Evolutionary conservation across 2,113 vertebrate genomes (phyloP), one percentile per base, ranked within the genome.

Genomic region (Ameiurus melas): DNA sequence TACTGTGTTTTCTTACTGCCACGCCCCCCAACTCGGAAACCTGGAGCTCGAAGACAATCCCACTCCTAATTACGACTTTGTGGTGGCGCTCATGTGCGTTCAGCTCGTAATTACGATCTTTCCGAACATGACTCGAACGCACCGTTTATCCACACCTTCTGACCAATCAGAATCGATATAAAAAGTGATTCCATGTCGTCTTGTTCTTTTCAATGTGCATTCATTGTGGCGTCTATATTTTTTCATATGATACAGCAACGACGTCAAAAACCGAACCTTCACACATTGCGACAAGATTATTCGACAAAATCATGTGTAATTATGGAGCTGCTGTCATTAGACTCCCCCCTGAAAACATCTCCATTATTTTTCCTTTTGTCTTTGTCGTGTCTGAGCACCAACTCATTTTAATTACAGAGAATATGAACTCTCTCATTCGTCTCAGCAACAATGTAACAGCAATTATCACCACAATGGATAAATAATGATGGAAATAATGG

Each of bases 361-460:
- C 70, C 53, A 73, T 70, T 55, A 58, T 85, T 85, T 47, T 55
- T 33, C 53, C 86, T 83, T 87, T 87, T 87, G 79, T 87, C 79
- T 83, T 73, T 22, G 17, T 83, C 66, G 30, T 87, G 86, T 87
- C 86, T 83, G 79, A 47, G 51, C 53, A 17, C 4, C 27, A 57
- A 82, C 83, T 78, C 83, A 88, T 78, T 79, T 85, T 88, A 88
- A 88, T 88, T 88, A 85, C 62, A 78, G 60, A 55, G 73, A 88
- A 84, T 88, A 88, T 85, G 60, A 80, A 47, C 83, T 27, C 87
- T 57, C 19, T 85, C 87, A 19, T 88, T 88, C 77, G 25, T 88
- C 83, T 79, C 43, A 10, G 47, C 36, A 88, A 88, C 87, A 88
- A 88, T 84, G 71, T 77, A 55, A 85, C 83, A 68, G 71, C 51